Conservation (phyloP, 1,140 invertebrate genomes). For the Drosophila carrolli region DNA sequence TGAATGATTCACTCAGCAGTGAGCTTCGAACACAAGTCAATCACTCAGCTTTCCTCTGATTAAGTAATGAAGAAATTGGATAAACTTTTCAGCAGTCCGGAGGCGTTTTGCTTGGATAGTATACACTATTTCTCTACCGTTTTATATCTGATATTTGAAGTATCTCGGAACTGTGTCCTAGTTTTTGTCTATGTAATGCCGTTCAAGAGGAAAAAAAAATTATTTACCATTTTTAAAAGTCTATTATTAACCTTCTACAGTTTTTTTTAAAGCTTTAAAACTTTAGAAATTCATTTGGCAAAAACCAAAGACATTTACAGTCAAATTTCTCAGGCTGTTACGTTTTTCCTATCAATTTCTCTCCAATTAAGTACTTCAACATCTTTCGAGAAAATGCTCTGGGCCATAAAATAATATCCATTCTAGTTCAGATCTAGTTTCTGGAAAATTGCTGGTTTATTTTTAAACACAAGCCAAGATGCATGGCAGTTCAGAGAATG, state of each 20-base stretch:
- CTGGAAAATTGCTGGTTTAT: conserved; percentile 16
- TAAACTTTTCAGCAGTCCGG: neutral
- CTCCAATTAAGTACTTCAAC: neutral
- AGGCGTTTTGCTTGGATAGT: no score
- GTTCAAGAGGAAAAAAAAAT: no score
- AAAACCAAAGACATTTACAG: no score
- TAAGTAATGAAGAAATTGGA: conserved; percentile 7
- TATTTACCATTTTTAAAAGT: no score
- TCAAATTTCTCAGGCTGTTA: no score
- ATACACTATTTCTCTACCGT: neutral
- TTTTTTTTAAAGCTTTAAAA: no score
- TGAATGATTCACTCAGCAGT: conserved; percentile 45
- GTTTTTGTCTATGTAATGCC: no score
- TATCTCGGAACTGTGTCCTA: no score
- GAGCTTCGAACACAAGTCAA: conserved; percentile 24
- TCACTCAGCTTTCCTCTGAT: conserved; percentile 13
- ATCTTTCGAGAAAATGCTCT: neutral
- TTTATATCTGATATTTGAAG: no score
- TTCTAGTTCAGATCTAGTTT: neutral
- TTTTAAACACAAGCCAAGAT: conserved; percentile 19
- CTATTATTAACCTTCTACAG: no score
- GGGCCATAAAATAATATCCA: conserved; percentile 1
- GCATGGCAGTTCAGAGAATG: conserved; percentile 18
- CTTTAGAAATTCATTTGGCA: no score
- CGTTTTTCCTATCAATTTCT: neutral